Percentiles rank a stretch among this genome's conserved stretches.
Evolutionary conservation across 2,113 vertebrate species (phyloP).

Genomic region (Ginglymostoma cirratum): DNA sequence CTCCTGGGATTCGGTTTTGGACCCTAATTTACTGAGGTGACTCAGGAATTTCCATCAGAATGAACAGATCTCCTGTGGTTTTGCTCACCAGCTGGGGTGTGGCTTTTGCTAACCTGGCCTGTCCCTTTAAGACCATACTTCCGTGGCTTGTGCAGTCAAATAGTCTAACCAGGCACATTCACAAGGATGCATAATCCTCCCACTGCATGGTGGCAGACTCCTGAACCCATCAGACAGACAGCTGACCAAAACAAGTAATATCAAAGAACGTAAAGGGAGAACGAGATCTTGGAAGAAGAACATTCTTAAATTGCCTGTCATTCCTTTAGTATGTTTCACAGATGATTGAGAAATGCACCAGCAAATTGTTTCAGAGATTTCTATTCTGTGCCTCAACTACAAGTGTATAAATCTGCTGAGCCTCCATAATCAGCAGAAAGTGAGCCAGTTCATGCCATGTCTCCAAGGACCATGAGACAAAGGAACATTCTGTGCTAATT

Average conservation of each 20-base stretch:
- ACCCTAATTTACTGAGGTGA: neutral
- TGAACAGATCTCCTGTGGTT: neutral
- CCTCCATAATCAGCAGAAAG: neutral
- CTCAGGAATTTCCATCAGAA: neutral
- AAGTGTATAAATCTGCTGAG: neutral
- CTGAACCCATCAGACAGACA: neutral
- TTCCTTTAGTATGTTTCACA: neutral
- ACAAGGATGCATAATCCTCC: neutral
- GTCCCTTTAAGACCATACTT: neutral
- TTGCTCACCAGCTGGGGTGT: neutral
- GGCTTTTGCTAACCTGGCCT: neutral
- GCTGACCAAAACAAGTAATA: neutral
- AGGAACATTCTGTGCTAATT: slow-evolving; percentile 13
- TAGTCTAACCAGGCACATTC: neutral
- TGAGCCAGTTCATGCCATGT: neutral
- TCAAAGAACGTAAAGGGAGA: neutral
- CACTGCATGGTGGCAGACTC: neutral
- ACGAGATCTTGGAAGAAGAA: neutral
- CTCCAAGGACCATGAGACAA: neutral
- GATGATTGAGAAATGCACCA: neutral
- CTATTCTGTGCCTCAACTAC: neutral
- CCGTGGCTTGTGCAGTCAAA: neutral
- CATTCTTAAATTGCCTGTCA: neutral
- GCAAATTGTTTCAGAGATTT: neutral
- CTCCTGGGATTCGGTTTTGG: neutral